Conservation (phyloP, 2,888 invertebrate species). For the Orchestes rusci region DNA sequence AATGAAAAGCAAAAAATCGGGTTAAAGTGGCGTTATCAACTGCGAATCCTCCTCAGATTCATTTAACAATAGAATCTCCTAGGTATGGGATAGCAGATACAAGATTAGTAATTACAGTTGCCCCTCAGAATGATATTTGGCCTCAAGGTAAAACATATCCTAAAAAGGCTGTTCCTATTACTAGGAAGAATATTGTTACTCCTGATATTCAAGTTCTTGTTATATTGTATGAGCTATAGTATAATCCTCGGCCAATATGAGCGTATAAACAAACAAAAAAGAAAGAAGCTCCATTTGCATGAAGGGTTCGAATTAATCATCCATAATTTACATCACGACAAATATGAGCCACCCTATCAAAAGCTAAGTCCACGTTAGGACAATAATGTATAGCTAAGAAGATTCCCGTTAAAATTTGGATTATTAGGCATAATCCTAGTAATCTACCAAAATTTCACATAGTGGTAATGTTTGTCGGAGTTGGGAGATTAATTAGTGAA, state of each 20-base stretch:
- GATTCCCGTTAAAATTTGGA: constrained; percentile 47
- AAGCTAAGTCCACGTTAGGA: constrained; percentile 43
- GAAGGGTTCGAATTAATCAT: constrained; percentile 2
- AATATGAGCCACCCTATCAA: constrained; percentile 58
- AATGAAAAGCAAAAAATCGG: constrained; percentile 72
- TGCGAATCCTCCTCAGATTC: constrained; percentile 71
- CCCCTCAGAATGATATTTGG: constrained; percentile 77
- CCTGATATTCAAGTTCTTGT: too few relatives aligned
- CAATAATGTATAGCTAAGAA: constrained; percentile 57
- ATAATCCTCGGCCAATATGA: too few relatives aligned
- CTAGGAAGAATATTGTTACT: too few relatives aligned
- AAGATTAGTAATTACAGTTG: constrained; percentile 60
- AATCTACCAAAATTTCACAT: constrained; percentile 67
- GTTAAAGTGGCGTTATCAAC: constrained; percentile 66
- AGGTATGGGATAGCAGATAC: constrained; percentile 66
- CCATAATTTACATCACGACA: constrained; percentile 47
- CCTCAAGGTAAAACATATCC: too few relatives aligned
- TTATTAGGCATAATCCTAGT: constrained; percentile 54
- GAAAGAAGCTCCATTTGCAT: too few relatives aligned
- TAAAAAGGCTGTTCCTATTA: too few relatives aligned
- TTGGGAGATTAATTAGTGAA: constrained; percentile 53
- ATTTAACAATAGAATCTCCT: constrained; percentile 56
- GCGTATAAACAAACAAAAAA: too few relatives aligned
- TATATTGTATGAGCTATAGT: too few relatives aligned
- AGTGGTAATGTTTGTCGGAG: constrained; percentile 54